A percentile compares a stretch with the other conserved stretches of the same genome.
Conservation (phyloP, 2,888 invertebrate species). For the Aleiodes leptofemur region DNA sequence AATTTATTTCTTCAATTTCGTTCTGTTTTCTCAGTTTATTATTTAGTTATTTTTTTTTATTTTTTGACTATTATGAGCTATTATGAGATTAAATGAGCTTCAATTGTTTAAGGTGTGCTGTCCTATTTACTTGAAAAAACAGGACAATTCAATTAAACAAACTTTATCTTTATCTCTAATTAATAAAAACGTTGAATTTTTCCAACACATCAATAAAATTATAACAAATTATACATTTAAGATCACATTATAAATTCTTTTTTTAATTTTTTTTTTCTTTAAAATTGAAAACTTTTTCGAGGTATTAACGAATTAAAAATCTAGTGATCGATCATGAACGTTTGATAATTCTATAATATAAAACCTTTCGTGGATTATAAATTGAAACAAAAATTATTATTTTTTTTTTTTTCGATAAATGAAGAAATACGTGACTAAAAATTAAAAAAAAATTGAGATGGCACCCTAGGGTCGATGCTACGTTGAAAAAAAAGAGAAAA, state of each 20-base stretch:
- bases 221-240: constrained; percentile 36
- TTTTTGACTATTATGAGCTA: constrained; percentile 3
- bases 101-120: constrained; percentile 24
- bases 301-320: background rate
- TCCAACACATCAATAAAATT: constrained; percentile 24
- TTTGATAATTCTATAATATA: too few species aligned
- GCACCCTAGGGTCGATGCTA: constrained; percentile 24
- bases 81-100: constrained; percentile 29
- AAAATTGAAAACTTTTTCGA: background rate
- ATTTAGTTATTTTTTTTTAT: background rate
- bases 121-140: background rate
- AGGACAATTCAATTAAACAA: constrained; percentile 7
- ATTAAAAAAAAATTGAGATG: constrained; percentile 19
- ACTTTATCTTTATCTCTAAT: constrained; percentile 3
- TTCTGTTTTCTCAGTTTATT: background rate
- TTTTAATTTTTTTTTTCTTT: background rate
- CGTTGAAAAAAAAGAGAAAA: constrained; percentile 9
- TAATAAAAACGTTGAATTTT: constrained; percentile 25
- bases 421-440: constrained; percentile 11
- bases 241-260: constrained; percentile 29
- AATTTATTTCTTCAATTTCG: background rate
- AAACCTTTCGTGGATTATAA: too few species aligned
- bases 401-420: constrained; percentile 1
- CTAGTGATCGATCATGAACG: background rate
- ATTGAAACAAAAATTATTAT: background rate